These are phyloP conservation scores for Notolepis coatsorum DNA, from an alignment of 2,797 vertebrate species.

Conservation along the genomic window DNA sequence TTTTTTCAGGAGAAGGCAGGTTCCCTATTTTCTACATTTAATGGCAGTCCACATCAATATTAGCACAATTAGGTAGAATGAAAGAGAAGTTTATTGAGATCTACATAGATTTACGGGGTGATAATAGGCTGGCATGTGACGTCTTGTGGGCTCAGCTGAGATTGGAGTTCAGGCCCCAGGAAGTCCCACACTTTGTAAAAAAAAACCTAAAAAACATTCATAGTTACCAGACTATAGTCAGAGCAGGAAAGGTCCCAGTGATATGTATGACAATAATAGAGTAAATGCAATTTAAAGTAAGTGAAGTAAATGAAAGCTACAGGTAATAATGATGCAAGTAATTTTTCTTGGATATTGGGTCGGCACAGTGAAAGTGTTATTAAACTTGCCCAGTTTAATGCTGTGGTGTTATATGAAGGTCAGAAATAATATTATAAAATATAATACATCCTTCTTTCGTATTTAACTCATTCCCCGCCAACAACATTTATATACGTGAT, in stretches of 20 bases:
- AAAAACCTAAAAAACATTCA: no score
- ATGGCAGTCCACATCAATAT: conserved; percentile 71
- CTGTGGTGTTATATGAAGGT: neutral
- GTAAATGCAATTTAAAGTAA: no score
- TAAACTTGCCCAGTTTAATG: conserved; percentile 26
- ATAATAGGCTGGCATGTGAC: conserved; percentile 82
- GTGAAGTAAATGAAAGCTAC: conserved; percentile 8
- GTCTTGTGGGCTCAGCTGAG: conserved; percentile 67
- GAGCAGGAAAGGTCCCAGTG: conserved; percentile 49
- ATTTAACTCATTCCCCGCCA: no score
- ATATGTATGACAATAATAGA: conserved; percentile 27
- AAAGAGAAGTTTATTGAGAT: conserved; percentile 83
- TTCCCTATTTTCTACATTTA: conserved; percentile 51
- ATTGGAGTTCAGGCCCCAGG: conserved; percentile 74
- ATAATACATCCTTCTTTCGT: no score
- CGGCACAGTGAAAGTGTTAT: conserved; percentile 25
- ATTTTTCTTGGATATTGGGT: conserved; percentile 35
- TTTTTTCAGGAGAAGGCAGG: no score
- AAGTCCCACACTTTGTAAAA: conserved; percentile 79
- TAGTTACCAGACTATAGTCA: conserved; percentile 40
- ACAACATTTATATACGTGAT: no score
- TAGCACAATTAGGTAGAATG: conserved; percentile 71
- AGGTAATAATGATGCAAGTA: conserved; percentile 16
- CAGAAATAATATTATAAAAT: neutral
- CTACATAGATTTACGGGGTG: conserved; percentile 84